Percentiles rank a stretch among this genome's conserved stretches.
These are phyloP conservation scores for Galendromus occidentalis DNA, from an alignment of 1,140 invertebrate genomes.

Conservation along the genomic window DNA sequence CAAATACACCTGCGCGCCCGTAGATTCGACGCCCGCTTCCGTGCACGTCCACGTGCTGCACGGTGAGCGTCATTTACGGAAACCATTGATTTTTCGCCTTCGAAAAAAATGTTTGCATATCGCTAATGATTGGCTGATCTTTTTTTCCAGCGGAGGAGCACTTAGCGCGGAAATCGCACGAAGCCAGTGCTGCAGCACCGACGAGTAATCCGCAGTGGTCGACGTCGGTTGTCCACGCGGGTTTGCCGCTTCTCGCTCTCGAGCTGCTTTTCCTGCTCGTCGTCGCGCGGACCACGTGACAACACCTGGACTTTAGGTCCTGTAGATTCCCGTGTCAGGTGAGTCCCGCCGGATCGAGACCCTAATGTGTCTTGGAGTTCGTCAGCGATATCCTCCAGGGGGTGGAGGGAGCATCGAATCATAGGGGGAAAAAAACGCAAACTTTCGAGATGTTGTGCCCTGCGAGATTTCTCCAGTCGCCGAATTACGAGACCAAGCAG, in stretches of 20 bases:
- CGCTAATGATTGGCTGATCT: too few relatives aligned
- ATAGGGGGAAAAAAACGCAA: too few relatives aligned
- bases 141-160: conserved; percentile 2
- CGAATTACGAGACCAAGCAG: too few relatives aligned
- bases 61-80: too few relatives aligned
- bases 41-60: conserved; percentile 56
- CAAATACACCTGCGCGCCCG: conserved; percentile 66
- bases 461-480: too few relatives aligned
- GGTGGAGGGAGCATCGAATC: too few relatives aligned
- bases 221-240: neutral
- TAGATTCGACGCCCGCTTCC: conserved; percentile 47
- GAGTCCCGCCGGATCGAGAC: neutral
- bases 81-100: too few relatives aligned
- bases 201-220: neutral
- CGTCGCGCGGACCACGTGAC: conserved; percentile 6
- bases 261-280: conserved; percentile 1
- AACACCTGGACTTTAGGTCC: conserved; percentile 4
- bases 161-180: neutral
- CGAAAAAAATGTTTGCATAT: too few relatives aligned
- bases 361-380: too few relatives aligned
- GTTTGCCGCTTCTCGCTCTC: neutral
- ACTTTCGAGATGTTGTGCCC: too few relatives aligned
- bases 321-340: neutral
- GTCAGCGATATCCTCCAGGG: too few relatives aligned
- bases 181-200: neutral